These are phyloP conservation scores for Heterodera schachtii DNA, from an alignment of 1,140 invertebrate species.

Conservation along the genomic window DNA sequence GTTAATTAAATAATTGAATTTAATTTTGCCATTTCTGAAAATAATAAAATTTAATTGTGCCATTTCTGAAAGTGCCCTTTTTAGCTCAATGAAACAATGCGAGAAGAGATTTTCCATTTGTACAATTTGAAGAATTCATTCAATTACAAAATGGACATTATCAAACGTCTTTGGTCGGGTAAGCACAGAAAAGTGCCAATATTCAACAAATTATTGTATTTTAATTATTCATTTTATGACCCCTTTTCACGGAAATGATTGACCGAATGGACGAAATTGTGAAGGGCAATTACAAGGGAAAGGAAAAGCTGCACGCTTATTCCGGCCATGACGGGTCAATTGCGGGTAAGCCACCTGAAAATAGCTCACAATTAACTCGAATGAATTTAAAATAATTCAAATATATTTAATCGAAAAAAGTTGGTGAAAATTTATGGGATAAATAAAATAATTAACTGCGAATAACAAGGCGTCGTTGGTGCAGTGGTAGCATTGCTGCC, in stretches of 20 bases:
- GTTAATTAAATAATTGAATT: too few species aligned
- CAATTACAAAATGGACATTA: background rate
- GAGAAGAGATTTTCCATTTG: constrained; percentile 2
- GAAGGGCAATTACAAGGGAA: background rate
- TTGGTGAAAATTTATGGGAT: too few species aligned
- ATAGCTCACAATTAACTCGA: too few species aligned
- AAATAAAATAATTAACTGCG: too few species aligned
- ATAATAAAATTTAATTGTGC: background rate
- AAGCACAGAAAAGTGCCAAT: too few species aligned
- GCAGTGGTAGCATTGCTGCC: constrained; percentile 11
- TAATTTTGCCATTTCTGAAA: too few species aligned
- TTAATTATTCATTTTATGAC: background rate
- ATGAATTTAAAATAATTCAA: too few species aligned
- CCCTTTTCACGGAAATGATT: constrained; percentile 18
- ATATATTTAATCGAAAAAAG: too few species aligned
- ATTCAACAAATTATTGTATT: background rate
- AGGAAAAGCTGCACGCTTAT: constrained; percentile 18
- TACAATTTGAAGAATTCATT: constrained; percentile 21
- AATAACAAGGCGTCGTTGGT: constrained; percentile 5
- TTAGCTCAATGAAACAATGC: constrained; percentile 13
- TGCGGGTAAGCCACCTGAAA: background rate
- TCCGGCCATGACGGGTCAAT: constrained; percentile 24
- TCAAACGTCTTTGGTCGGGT: background rate
- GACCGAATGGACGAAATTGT: constrained; percentile 16
- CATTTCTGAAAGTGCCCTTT: background rate